Percentiles rank a stretch among this genome's conserved stretches.
Evolutionary conservation across 2,888 invertebrate species (phyloP).

Genomic region (Oligia latruncula): DNA sequence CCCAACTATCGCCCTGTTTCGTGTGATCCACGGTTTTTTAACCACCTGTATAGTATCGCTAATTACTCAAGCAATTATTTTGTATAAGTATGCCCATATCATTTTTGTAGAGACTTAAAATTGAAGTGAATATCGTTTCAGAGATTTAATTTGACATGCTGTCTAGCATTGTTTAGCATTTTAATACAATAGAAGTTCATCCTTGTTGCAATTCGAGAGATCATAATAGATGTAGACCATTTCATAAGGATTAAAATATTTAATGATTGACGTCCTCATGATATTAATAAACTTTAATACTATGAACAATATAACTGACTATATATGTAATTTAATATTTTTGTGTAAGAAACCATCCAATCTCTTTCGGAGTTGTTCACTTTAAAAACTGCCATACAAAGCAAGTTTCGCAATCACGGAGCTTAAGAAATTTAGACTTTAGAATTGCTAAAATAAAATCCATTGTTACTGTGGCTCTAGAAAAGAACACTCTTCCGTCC

Average conservation of each 20-base stretch:
- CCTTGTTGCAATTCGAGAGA: constrained; percentile 1
- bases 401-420: constrained; percentile 1
- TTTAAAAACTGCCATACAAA: constrained; percentile 25
- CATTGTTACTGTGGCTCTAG: not conserved
- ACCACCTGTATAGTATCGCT: not conserved
- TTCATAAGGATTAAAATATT: not conserved
- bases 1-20: no score
- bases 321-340: not conserved
- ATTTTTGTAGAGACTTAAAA: not conserved
- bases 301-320: constrained; percentile 1
- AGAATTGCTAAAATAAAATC: not conserved
- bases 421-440: constrained; percentile 14
- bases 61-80: not conserved
- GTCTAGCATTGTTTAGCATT: constrained; percentile 4
- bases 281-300: not conserved
- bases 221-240: not conserved
- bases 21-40: no score
- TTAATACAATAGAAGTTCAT: constrained; percentile 38
- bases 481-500: not conserved
- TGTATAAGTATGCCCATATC: not conserved
- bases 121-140: not conserved
- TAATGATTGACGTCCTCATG: not conserved
- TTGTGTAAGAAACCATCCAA: constrained; percentile 13
- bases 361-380: constrained; percentile 27
- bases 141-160: not conserved